Percentiles rank a stretch among this genome's conserved stretches.
Conservation (phyloP, 2,797 vertebrate genomes). For the Caiman crocodilus region DNA sequence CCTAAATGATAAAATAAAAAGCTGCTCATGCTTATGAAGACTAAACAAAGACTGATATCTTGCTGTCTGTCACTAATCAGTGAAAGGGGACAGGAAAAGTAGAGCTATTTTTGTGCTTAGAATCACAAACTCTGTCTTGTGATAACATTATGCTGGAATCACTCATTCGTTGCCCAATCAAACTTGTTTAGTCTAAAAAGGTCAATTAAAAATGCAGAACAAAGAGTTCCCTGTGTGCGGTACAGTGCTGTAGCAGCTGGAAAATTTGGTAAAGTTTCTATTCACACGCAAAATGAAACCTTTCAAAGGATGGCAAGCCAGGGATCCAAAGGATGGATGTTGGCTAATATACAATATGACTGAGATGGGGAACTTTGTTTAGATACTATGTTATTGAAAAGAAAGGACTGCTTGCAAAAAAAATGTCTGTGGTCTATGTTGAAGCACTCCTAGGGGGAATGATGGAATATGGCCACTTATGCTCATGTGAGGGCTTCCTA, state of each 20-base stretch:
- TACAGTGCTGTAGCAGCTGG: background rate
- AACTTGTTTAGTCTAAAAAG: slow-evolving; percentile 44
- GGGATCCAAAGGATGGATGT: too few relatives aligned
- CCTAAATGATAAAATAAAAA: background rate
- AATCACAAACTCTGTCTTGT: slow-evolving; percentile 41
- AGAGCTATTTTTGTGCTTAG: slow-evolving; percentile 61
- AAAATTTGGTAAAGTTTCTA: slow-evolving; percentile 16
- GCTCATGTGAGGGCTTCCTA: accelerated
- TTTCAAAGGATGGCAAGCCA: background rate
- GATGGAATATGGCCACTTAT: background rate
- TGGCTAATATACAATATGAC: background rate
- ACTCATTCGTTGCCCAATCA: slow-evolving; percentile 44
- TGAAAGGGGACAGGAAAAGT: background rate
- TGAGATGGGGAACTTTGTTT: background rate
- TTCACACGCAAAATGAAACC: background rate
- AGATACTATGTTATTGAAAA: background rate
- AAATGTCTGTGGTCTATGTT: background rate
- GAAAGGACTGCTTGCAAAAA: background rate
- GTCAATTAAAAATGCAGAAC: slow-evolving; percentile 48
- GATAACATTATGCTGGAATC: slow-evolving; percentile 43
- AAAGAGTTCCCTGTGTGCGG: slow-evolving; percentile 31
- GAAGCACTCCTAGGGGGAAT: background rate
- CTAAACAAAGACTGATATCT: slow-evolving; percentile 33
- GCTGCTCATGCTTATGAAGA: background rate
- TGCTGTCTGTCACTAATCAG: slow-evolving; percentile 38